Evolutionary conservation across 1,140 invertebrate genomes (phyloP).

Genomic region (Drosophila paulistorum): DNA sequence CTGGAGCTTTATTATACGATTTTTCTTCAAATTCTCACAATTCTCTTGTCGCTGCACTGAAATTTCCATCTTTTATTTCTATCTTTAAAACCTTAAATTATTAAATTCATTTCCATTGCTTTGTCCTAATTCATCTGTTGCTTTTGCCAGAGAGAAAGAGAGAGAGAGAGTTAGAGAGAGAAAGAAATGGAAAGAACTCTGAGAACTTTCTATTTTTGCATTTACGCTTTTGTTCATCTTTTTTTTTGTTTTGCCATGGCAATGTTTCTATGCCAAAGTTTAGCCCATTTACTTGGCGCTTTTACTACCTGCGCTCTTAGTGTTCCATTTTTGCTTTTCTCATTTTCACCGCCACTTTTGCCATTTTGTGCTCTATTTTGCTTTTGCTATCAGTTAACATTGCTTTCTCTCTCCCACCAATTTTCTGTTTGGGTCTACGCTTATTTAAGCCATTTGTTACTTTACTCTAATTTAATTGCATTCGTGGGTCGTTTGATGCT

Average conservation of each 20-base stretch:
- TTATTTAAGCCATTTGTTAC: constrained; percentile 18
- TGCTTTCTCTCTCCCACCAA: not conserved
- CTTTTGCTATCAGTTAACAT: constrained; percentile 12
- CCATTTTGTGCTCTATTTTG: not conserved
- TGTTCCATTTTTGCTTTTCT: not conserved
- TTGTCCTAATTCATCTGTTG: constrained; percentile 2
- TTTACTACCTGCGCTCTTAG: not conserved
- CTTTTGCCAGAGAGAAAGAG: not conserved
- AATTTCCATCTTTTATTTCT: not conserved
- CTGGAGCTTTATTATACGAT: too few relatives aligned
- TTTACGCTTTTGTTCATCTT: constrained; percentile 6
- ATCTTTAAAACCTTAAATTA: not conserved
- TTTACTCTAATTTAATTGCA: constrained; percentile 21
- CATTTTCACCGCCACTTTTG: constrained; percentile 12
- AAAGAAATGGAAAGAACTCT: not conserved
- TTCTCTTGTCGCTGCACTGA: not conserved
- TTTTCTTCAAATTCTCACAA: not conserved
- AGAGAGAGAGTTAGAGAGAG: too few relatives aligned
- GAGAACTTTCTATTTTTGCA: constrained; percentile 8
- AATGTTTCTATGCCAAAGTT: constrained; percentile 12
- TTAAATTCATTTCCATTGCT: constrained; percentile 3
- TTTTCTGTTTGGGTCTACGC: not conserved
- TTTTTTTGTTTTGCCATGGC: not conserved
- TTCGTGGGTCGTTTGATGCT: constrained; percentile 14
- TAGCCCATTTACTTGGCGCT: constrained; percentile 10